Percentiles rank a stretch among this genome's conserved stretches.
phyloP scores from a whole-genome alignment of 2,113 vertebrate species.

The Scartelaos histophorus region DNA sequence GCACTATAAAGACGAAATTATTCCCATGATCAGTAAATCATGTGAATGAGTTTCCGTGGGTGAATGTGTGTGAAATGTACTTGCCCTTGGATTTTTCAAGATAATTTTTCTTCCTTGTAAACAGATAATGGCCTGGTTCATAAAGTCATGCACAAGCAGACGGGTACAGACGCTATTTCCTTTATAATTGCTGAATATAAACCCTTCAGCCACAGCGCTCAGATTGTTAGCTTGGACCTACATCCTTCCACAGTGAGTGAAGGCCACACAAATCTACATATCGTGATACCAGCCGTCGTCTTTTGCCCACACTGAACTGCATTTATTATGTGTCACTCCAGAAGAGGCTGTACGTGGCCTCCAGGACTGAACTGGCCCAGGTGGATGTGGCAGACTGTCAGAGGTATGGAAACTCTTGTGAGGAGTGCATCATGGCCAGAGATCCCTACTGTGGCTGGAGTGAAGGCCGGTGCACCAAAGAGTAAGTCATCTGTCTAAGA shows the following conservation, averaged over 20 bases:
- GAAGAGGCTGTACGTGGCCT: constrained; percentile 64
- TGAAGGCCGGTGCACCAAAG: neutral
- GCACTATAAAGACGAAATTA: neutral
- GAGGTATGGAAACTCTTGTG: constrained; percentile 56
- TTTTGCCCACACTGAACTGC: neutral
- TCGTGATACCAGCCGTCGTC: neutral
- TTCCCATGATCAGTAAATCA: neutral
- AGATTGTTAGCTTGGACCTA: constrained; percentile 44
- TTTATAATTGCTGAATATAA: constrained; percentile 68
- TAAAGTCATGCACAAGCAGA: constrained; percentile 50
- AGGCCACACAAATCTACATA: neutral
- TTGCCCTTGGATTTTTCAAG: neutral
- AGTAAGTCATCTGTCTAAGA: constrained; percentile 23
- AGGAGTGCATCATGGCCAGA: constrained; percentile 59
- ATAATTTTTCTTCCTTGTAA: neutral
- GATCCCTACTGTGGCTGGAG: constrained; percentile 75
- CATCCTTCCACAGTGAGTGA: constrained; percentile 58
- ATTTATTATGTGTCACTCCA: constrained; percentile 30
- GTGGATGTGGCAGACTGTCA: constrained; percentile 61
- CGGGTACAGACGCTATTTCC: neutral
- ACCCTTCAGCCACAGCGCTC: constrained; percentile 23
- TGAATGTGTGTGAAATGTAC: neutral
- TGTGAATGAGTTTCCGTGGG: neutral
- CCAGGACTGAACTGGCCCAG: constrained; percentile 55
- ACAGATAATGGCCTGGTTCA: constrained; percentile 68